Conservation (phyloP, 2,888 invertebrate species). For the Thymelicus sylvestris region DNA sequence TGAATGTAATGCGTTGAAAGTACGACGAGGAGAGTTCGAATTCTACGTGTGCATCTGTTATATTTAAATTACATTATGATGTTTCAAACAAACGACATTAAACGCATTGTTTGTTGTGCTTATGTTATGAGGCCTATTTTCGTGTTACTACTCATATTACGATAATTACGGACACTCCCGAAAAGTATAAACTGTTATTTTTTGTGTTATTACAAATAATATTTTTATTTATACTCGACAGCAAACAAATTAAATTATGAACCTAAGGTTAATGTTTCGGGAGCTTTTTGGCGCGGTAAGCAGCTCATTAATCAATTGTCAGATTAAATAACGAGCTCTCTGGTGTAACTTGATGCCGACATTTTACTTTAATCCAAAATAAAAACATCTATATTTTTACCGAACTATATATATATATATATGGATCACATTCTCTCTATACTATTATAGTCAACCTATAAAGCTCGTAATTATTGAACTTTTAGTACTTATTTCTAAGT, state of each 20-base stretch:
- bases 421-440: neutral
- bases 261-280: conserved; percentile 2
- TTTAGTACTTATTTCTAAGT: too few relatives aligned
- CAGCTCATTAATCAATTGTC: conserved; percentile 11
- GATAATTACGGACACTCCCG: too few relatives aligned
- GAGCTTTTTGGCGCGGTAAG: conserved; percentile 11
- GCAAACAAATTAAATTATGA: neutral
- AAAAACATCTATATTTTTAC: neutral
- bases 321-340: conserved; percentile 9
- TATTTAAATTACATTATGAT: too few relatives aligned
- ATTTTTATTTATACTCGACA: neutral
- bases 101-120: too few relatives aligned
- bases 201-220: neutral
- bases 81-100: too few relatives aligned
- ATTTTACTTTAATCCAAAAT: neutral
- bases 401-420: neutral
- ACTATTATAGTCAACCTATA: neutral
- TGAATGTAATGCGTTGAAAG: too few relatives aligned
- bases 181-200: neutral
- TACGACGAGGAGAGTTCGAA: too few relatives aligned
- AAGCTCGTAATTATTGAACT: too few relatives aligned
- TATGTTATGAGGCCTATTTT: too few relatives aligned
- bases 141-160: too few relatives aligned
- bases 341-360: conserved; percentile 6
- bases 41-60: too few relatives aligned